Evolutionary conservation across 2,888 invertebrate species (phyloP), one percentile per base, ranked within the genome.

Genomic region (Drosophila sordidula): DNA sequence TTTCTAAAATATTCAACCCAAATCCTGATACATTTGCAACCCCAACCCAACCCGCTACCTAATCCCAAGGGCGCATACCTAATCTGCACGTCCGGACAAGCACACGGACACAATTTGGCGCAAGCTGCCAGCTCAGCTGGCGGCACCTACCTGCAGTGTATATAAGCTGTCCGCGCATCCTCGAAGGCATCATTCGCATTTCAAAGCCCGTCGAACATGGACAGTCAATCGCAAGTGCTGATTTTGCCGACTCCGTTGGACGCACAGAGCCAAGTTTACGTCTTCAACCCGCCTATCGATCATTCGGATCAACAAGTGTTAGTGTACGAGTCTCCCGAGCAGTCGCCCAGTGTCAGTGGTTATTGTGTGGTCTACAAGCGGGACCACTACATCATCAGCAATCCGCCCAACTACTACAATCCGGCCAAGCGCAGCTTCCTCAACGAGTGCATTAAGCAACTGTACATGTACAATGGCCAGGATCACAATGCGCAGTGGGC

Each of bases 381-480:
- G 2, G 84, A 84, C 51, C 87, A 88, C 18, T 80, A 71, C 4
- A 72, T 75, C 4, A 46, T 77, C 14, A 70, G 55, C 32, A 75
- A 56, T 41, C 70, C 69, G 4, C 77, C 76, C 5, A 75, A 88
- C 59, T 90, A 76, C 51, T 63, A 63, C 18, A 80, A 73, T 29
- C 72, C 80, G 4, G 75, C 75, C 0, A 90, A 89, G 54, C 68
- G 90, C 5, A 79, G 73, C 2, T 85, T 79, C 46, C 80, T 90
- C 26, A 89, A 79, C 64, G 85, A 85, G 36, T 89, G 90, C 70
- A 85, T 89, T 32, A 70, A 81, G 0, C 87, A 88, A 39, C 22
- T 89, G 52, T 85, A 89, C 50, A 45, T 85, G 11, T 64, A 80
- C 9, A 77, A 78, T 44, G 85, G 84, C 3, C 45, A 63, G 32